Conservation (phyloP, 1,140 invertebrate species). For the Maniola jurtina region DNA sequence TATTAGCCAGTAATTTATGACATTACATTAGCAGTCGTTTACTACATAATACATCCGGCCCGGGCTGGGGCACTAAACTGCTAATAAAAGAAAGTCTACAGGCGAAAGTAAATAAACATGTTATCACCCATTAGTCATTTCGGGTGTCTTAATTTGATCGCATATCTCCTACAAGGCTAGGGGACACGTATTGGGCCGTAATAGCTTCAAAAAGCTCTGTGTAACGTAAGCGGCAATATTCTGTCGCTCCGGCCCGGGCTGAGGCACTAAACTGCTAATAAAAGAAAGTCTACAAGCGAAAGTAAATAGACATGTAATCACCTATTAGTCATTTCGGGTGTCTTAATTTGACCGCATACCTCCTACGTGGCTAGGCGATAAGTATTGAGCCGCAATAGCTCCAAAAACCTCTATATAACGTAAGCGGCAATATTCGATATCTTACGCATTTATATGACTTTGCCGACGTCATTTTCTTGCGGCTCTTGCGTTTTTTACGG, state of each 20-base stretch:
- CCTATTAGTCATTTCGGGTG: neutral
- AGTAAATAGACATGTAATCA: slow-evolving; percentile 1
- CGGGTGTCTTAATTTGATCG: neutral
- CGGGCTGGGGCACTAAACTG: neutral
- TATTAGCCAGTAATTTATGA: slow-evolving; percentile 1
- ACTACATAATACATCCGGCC: neutral
- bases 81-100: slow-evolving; percentile 8
- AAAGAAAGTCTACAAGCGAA: slow-evolving; percentile 5
- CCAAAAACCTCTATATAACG: too few relatives aligned
- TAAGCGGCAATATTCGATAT: too few relatives aligned
- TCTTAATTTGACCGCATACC: neutral
- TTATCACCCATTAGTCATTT: slow-evolving; percentile 5
- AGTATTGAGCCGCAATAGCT: too few relatives aligned
- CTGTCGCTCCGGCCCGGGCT: neutral
- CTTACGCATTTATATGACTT: too few relatives aligned
- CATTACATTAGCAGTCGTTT: neutral
- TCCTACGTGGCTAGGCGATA: too few relatives aligned
- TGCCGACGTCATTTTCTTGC: too few relatives aligned
- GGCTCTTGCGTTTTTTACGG: too few relatives aligned
- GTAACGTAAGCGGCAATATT: too few relatives aligned
- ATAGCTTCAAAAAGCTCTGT: too few relatives aligned
- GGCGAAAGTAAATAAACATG: slow-evolving; percentile 3
- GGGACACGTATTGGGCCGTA: too few relatives aligned
- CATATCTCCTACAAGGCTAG: too few relatives aligned
- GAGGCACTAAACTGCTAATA: neutral